These are phyloP conservation scores for Patella caerulea DNA, from an alignment of 2,888 invertebrate species.

Conservation along the genomic window DNA sequence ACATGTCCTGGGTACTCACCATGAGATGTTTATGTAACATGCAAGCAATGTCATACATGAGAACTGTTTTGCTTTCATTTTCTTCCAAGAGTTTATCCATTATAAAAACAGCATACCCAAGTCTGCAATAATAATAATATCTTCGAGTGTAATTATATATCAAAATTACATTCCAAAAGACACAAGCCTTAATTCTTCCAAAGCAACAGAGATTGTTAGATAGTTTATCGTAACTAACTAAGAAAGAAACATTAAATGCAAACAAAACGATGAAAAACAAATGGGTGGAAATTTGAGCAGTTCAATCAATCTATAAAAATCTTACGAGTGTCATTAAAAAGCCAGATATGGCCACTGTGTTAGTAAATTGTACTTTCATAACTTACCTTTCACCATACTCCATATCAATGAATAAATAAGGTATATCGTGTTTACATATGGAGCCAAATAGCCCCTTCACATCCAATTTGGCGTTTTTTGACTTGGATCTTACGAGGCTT, in stretches of 20 bases:
- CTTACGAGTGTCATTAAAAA: too few species aligned
- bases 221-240: too few species aligned
- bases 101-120: neutral
- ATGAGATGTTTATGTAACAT: neutral
- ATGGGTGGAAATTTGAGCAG: too few species aligned
- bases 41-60: constrained; percentile 1
- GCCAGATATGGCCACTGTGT: too few species aligned
- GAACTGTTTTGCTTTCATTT: neutral
- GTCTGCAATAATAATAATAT: neutral
- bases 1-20: neutral
- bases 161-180: too few species aligned
- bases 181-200: too few species aligned
- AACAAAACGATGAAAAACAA: too few species aligned
- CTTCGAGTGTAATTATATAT: too few species aligned
- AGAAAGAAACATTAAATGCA: too few species aligned
- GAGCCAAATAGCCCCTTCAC: constrained; percentile 17
- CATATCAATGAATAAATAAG: neutral
- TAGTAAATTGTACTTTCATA: neutral
- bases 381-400: constrained; percentile 16
- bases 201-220: too few species aligned
- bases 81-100: neutral
- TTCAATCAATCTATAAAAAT: too few species aligned
- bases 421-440: constrained; percentile 15
- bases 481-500: neutral
- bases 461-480: neutral